Conservation (phyloP, 2,888 invertebrate genomes). For the Eristalis arbustorum region DNA sequence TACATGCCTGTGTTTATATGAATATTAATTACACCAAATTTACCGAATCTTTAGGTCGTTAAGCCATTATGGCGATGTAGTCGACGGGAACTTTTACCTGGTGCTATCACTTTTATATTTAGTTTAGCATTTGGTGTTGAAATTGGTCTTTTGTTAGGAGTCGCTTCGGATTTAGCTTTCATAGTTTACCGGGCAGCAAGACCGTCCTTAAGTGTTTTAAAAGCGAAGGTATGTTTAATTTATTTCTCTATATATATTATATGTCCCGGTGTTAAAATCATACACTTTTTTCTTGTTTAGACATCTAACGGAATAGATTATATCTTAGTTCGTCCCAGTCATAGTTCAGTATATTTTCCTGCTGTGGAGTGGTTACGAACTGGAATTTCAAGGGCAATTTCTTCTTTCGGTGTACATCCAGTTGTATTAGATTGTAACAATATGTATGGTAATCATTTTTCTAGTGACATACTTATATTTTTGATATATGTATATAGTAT, state of each 20-base stretch:
- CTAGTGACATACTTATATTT: neutral
- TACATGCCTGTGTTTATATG: too few relatives aligned
- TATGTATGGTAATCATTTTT: slow-evolving; percentile 83
- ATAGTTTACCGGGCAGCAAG: slow-evolving; percentile 90
- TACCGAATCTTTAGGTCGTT: slow-evolving; percentile 82
- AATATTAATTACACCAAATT: neutral
- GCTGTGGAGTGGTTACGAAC: slow-evolving; percentile 91
- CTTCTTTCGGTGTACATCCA: slow-evolving; percentile 86
- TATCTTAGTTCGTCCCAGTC: slow-evolving; percentile 88
- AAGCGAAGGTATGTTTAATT: slow-evolving; percentile 82
- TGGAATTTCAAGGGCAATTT: slow-evolving; percentile 87
- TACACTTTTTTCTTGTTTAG: slow-evolving; percentile 80
- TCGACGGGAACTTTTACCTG: slow-evolving; percentile 88
- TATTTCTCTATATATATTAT: slow-evolving; percentile 1
- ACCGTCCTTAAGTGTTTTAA: slow-evolving; percentile 88
- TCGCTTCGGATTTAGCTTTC: slow-evolving; percentile 88
- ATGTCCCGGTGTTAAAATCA: neutral
- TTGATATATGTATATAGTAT: slow-evolving; percentile 1
- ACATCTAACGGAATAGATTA: slow-evolving; percentile 86
- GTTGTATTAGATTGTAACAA: slow-evolving; percentile 91
- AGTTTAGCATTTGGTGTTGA: slow-evolving; percentile 92
- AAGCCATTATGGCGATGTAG: slow-evolving; percentile 92
- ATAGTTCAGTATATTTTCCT: slow-evolving; percentile 89
- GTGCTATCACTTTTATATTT: slow-evolving; percentile 91
- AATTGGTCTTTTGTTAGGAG: slow-evolving; percentile 91